These are phyloP conservation scores for Pleuronectes platessa DNA, from an alignment of 2,113 vertebrate species.

Conservation along the genomic window DNA sequence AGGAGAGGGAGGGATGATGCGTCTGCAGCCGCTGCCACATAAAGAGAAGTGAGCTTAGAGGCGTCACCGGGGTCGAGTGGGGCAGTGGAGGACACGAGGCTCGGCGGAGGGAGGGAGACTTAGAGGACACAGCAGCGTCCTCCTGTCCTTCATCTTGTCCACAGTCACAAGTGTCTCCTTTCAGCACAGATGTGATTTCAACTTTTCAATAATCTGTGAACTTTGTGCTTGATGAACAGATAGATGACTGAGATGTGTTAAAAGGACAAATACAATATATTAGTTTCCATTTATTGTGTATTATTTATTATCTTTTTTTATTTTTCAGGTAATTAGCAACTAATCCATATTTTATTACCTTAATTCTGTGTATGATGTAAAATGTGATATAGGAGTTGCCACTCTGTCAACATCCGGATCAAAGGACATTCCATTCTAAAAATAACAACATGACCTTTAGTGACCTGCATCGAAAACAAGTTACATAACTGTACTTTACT, in stretches of 20 bases:
- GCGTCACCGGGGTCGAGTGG: conserved; percentile 23
- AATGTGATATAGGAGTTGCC: too few species aligned
- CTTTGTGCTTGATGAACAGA: neutral
- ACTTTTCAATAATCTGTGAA: neutral
- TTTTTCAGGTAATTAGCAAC: too few species aligned
- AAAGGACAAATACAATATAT: neutral
- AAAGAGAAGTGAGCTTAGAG: conserved; percentile 63
- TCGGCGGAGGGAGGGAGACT: conserved; percentile 8
- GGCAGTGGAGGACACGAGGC: conserved; percentile 19
- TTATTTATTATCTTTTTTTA: too few species aligned
- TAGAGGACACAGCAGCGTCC: conserved; percentile 42
- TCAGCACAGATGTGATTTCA: conserved; percentile 7
- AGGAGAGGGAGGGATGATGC: neutral
- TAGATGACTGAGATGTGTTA: neutral
- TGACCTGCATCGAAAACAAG: too few species aligned
- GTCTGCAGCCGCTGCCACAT: conserved; percentile 54
- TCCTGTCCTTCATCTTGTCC: conserved; percentile 32
- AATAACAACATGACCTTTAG: too few species aligned
- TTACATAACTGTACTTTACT: too few species aligned
- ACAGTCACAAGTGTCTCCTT: conserved; percentile 41
- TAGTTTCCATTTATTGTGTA: neutral
- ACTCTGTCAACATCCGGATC: too few species aligned
- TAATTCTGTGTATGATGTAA: too few species aligned
- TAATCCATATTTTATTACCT: too few species aligned
- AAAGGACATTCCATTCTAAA: too few species aligned